Base-by-base conservation (phyloP, 2,797 vertebrate genomes). In the Coranthus polyacanthus region DNA sequence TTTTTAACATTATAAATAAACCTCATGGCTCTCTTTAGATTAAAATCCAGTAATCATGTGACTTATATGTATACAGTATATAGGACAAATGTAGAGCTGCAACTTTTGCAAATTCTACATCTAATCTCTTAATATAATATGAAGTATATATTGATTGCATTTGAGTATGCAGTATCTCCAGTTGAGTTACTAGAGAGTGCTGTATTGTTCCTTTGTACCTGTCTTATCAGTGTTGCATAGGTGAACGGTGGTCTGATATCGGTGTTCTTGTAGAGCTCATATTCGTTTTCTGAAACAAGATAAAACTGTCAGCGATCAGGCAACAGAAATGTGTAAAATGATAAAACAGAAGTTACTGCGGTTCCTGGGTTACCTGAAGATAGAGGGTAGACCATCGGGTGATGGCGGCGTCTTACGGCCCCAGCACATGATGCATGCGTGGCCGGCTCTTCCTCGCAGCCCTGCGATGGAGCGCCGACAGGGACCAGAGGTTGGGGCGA, bases 221-320 rank as follows among this genome's bases (percentile, higher is more conserved):
- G 97, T 94, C 97, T 95, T 89, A 98, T 98, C 89, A 98, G 95
- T 72, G 96, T 97, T 87, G 97, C 97, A 86, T 98, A 98, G 88
- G 97, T 98, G 90, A 98, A 98, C 24, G 97, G 97, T 73, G 97
- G 97, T 91, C 97, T 95, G 90, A 98, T 94, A 78, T 98, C 97
- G 61, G 95, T 94, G 85, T 96, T 97, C 94, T 95, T 97, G 94
- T 98, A 98, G 92, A 98, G 96, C 87, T 97, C 95, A 36, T 94
- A 96, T 89, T 96, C 96, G 86, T 96, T 96, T 89, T 98, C 97
- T 98, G 91, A 57, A 92, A 92, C 77, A 6, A 29, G 12, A 15
- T 8, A 5, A 32, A 54, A 20, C 0, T 37, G 10, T 6, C 7
- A 32, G 9, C 29, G 10, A 8, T 32, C 9, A 32, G 3, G 29